A percentile compares a stretch with the other conserved stretches of the same genome.
These are phyloP conservation scores for Listronotus bonariensis DNA, from an alignment of 1,140 invertebrate genomes.

Conservation along the genomic window DNA sequence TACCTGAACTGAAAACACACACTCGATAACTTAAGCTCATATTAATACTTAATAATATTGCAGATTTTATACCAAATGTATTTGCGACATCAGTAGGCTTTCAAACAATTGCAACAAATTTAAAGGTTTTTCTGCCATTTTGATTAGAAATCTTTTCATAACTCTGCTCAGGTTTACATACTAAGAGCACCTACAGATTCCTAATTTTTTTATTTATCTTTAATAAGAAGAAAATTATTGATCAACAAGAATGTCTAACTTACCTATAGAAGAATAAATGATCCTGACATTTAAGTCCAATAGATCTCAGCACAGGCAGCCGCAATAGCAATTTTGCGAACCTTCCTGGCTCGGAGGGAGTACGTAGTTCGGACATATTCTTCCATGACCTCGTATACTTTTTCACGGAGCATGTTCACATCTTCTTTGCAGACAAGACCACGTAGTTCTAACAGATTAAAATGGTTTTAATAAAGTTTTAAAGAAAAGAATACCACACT, in stretches of 20 bases:
- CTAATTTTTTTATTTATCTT: too few relatives aligned
- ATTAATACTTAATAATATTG: too few relatives aligned
- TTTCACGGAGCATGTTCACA: slow-evolving; percentile 88
- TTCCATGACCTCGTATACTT: slow-evolving; percentile 90
- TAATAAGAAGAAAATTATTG: too few relatives aligned
- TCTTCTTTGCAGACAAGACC: slow-evolving; percentile 80
- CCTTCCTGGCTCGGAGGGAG: slow-evolving; percentile 87
- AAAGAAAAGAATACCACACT: background rate
- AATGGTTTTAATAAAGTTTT: background rate
- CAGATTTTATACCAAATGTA: too few relatives aligned
- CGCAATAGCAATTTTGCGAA: slow-evolving; percentile 93
- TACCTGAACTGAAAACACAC: too few relatives aligned
- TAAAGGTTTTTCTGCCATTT: too few relatives aligned
- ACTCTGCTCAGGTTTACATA: too few relatives aligned
- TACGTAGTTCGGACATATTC: slow-evolving; percentile 89
- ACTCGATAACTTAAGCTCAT: too few relatives aligned
- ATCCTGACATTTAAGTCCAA: slow-evolving; percentile 94
- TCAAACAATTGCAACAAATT: too few relatives aligned
- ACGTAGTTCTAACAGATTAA: slow-evolving; percentile 74
- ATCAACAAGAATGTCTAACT: background rate
- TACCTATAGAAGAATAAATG: slow-evolving; percentile 92
- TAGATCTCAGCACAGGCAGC: slow-evolving; percentile 91
- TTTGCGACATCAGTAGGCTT: too few relatives aligned
- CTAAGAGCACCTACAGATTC: too few relatives aligned
- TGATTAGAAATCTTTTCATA: too few relatives aligned